These are phyloP conservation scores for Coptodon rendalli DNA, from an alignment of 2,113 vertebrate genomes.

Conservation along the genomic window DNA sequence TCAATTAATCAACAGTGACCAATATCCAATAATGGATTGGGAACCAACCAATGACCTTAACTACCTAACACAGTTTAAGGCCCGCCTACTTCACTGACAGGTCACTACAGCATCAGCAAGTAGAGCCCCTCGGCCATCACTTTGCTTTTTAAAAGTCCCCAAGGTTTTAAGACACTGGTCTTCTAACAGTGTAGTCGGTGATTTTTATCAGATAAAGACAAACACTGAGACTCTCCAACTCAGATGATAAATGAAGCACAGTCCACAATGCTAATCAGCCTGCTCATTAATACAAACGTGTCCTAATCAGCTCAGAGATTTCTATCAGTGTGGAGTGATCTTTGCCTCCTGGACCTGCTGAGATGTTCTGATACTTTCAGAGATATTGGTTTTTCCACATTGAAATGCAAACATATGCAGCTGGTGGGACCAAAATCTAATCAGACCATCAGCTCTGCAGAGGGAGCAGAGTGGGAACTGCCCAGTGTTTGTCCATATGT, in stretches of 20 bases:
- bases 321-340: not conserved
- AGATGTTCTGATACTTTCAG: slow-evolving; percentile 1
- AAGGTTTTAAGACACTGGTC: not conserved
- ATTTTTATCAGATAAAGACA: not conserved
- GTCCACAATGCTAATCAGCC: not conserved
- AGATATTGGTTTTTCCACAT: not conserved
- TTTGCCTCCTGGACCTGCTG: not conserved
- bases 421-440: not conserved
- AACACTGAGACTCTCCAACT: not conserved
- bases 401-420: slow-evolving; percentile 25
- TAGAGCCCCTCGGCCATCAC: not conserved
- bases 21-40: not conserved
- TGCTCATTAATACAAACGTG: slow-evolving; percentile 1
- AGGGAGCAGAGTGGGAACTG: not conserved
- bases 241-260: not conserved
- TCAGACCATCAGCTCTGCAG: not conserved
- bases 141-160: not conserved
- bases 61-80: not conserved
- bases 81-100: not conserved
- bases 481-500: not conserved
- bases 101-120: not conserved
- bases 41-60: not conserved
- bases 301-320: not conserved
- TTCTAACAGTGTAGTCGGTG: not conserved
- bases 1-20: not conserved